Evolutionary conservation across 2,797 vertebrate genomes (phyloP).

Genomic region (Loris lydekkerianus): DNA sequence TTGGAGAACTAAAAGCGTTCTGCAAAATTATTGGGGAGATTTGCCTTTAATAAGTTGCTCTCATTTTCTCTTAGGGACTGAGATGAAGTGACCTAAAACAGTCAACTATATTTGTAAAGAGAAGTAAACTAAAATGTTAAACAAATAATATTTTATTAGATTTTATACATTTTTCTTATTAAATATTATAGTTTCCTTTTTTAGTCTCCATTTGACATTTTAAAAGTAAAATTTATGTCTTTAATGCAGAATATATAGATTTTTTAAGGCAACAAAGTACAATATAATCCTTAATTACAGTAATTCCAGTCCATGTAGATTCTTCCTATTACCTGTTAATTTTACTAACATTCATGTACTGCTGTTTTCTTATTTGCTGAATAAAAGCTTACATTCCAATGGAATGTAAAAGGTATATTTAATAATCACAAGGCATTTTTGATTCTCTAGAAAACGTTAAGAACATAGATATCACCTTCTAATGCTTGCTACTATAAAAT

Average conservation of each 20-base stretch:
- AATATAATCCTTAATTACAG: constrained; percentile 26
- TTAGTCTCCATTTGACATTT: not conserved
- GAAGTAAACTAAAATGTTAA: constrained; percentile 33
- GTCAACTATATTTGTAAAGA: constrained; percentile 35
- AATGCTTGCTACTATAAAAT: not conserved
- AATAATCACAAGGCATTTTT: constrained; percentile 1
- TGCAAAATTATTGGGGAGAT: constrained; percentile 32
- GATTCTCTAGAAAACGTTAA: not conserved
- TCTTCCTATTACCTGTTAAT: constrained; percentile 47
- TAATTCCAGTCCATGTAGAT: not conserved
- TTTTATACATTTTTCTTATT: not conserved
- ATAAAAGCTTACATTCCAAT: not conserved
- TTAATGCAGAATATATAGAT: not conserved
- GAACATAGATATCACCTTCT: not conserved
- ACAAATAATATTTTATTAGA: constrained; percentile 6
- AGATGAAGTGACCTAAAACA: constrained; percentile 68
- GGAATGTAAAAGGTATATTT: not conserved
- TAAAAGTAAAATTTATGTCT: not conserved
- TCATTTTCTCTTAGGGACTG: constrained; percentile 59
- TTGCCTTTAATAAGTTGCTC: constrained; percentile 58
- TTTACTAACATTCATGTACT: constrained; percentile 16
- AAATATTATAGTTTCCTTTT: not conserved
- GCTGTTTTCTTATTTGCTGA: not conserved
- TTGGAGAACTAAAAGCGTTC: constrained; percentile 39
- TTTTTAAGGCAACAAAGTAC: constrained; percentile 1